A percentile compares a stretch with the other conserved stretches of the same genome.
Conservation (phyloP, 2,888 invertebrate species). For the Copidosoma aretas region DNA sequence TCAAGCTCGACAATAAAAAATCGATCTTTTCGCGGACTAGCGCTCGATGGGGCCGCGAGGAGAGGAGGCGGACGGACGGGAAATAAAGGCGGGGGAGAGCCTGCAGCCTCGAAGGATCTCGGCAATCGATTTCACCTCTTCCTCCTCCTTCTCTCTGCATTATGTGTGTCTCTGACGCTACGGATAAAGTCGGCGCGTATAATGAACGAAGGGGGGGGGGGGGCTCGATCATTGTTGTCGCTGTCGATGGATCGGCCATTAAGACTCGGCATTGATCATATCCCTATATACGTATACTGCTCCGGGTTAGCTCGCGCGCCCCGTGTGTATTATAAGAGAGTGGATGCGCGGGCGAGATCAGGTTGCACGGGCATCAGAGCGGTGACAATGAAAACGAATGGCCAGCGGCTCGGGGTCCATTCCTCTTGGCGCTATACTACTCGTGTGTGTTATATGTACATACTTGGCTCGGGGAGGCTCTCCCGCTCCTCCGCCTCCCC, state of each 20-base stretch:
- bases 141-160: no score
- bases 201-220: conserved; percentile 15
- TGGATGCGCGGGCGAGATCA: conserved; percentile 12
- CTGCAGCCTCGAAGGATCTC: conserved; percentile 21
- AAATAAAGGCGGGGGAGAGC: conserved; percentile 28
- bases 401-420: conserved; percentile 47
- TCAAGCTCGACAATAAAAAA: conserved; percentile 30
- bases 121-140: conserved; percentile 25
- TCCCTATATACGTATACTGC: background rate
- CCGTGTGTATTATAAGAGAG: no score
- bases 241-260: conserved; percentile 33
- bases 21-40: conserved; percentile 15
- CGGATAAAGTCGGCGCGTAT: background rate
- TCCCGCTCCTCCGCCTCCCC: background rate
- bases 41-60: background rate
- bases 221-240: conserved; percentile 32
- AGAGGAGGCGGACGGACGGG: conserved; percentile 16
- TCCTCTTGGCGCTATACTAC: conserved; percentile 47
- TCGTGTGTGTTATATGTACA: no score
- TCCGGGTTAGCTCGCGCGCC: no score
- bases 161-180: background rate
- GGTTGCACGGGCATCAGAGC: conserved; percentile 41
- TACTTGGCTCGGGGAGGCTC: conserved; percentile 20
- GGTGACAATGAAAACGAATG: conserved; percentile 57
- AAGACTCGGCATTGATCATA: conserved; percentile 35